phyloP scores from a whole-genome alignment of 1,140 invertebrate species.

The Diplogasteroides magnus region DNA sequence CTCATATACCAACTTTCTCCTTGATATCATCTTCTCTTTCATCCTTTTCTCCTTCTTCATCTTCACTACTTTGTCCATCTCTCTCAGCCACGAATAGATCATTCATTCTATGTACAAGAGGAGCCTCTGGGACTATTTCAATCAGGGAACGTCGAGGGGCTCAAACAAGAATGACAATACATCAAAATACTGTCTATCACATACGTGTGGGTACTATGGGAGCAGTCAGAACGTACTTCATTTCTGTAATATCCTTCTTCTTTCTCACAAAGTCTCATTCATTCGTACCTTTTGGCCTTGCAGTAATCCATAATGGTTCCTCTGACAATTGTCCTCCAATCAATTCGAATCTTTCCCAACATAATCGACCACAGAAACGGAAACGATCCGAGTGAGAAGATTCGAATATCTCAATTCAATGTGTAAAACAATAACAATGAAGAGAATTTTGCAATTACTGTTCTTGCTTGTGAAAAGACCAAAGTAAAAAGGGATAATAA shows the following conservation, averaged over 20 bases:
- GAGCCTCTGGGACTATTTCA: slow-evolving; percentile 2
- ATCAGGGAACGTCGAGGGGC: background rate
- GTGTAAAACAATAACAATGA: background rate
- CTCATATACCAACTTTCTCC: background rate
- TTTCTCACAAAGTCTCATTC: slow-evolving; percentile 2
- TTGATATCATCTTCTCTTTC: background rate
- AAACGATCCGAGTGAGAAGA: slow-evolving; percentile 9
- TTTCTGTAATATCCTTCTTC: background rate
- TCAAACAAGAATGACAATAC: too few relatives aligned
- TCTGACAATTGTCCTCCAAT: slow-evolving; percentile 19
- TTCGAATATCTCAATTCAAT: slow-evolving; percentile 17
- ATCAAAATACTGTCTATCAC: background rate
- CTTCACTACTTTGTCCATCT: slow-evolving; percentile 10
- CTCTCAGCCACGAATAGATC: slow-evolving; percentile 4
- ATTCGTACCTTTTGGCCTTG: slow-evolving; percentile 3
- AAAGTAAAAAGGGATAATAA: too few relatives aligned
- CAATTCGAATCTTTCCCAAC: slow-evolving; percentile 16
- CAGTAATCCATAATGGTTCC: slow-evolving; percentile 27
- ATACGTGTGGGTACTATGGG: background rate
- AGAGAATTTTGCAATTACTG: too few relatives aligned
- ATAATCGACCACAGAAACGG: slow-evolving; percentile 19
- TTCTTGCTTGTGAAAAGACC: too few relatives aligned
- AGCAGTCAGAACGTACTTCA: too few relatives aligned
- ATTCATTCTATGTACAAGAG: slow-evolving; percentile 2
- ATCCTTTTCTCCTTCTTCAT: slow-evolving; percentile 5